Evolutionary conservation across 1,140 invertebrate species (phyloP), one percentile per base, ranked within the genome.

Genomic region (Wiebesia pumilae): DNA sequence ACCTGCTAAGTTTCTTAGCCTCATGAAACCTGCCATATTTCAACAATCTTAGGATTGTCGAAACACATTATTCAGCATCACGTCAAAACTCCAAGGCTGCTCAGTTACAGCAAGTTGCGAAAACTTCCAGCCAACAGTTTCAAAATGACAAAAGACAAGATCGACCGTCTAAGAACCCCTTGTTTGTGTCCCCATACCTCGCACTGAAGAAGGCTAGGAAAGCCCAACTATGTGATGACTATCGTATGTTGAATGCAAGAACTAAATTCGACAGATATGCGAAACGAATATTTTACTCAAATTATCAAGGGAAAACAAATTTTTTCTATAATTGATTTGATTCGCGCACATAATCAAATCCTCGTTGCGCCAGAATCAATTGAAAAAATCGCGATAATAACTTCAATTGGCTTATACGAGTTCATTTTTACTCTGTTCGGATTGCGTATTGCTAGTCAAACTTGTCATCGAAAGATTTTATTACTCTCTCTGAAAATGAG

Each of bases 281-380:
- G 87, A 40, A 82, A 69, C 3, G 69, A 89, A n/a, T 89, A 90
- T 65, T 77, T 77, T 38, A 19, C 40, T 10, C 40, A 77, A 3
- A 77, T 47, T 27, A 27, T 77, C 21, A 0, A 27, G 4, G 40
- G 16, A 3, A 47, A 77, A 47, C 3, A 47, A 21, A 47, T 77
- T 4, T 43, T 77, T 47, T 90, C 91, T 1, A 89, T 88, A 4
- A 81, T 95, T 1, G 94, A 95, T 90, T 77, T 94, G 0, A 84
- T 86, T 0, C 89, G 89, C 33, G 94, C 94, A 0, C 95, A 93
- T 87, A 92, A 91, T 87, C 94, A 90, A 73, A 88, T 91, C 10
- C 90, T 87, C 1, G 84, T 91, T 0, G 65, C 69, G 3, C 65
- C 47, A 12, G 75, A 87, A 7, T 88, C 90, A 69, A 84, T 90